Conservation (phyloP, 2,797 vertebrate species). For the Gobionotothen gibberifrons region DNA sequence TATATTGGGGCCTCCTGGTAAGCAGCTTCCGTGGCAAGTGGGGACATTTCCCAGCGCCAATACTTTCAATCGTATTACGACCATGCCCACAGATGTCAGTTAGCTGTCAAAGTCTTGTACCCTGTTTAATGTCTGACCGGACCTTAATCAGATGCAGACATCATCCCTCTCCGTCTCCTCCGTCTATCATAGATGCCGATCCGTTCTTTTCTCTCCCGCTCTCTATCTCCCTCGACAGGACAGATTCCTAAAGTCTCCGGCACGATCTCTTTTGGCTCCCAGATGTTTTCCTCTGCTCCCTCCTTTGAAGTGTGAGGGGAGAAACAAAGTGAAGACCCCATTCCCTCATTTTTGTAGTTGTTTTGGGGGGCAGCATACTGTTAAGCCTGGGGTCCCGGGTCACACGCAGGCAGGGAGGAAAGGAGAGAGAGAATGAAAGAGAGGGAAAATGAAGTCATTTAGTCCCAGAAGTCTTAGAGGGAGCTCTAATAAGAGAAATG, state of each 20-base stretch:
- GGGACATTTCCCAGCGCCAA: constrained; percentile 35
- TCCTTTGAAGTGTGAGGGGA: constrained; percentile 73
- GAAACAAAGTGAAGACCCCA: constrained; percentile 50
- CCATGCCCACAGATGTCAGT: constrained; percentile 56
- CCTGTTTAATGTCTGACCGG: constrained; percentile 60
- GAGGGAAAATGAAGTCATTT: constrained; percentile 66
- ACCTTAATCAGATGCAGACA: constrained; percentile 79
- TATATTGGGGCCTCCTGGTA: constrained; percentile 13
- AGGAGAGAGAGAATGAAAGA: constrained; percentile 40
- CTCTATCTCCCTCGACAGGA: constrained; percentile 49
- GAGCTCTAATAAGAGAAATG: constrained; percentile 71
- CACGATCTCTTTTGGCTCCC: constrained; percentile 72
- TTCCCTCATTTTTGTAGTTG: constrained; percentile 58
- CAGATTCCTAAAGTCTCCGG: constrained; percentile 58
- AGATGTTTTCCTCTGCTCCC: constrained; percentile 72
- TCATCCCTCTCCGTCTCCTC: constrained; percentile 58
- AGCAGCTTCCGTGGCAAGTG: constrained; percentile 31
- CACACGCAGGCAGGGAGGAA: constrained; percentile 63
- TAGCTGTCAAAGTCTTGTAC: constrained; percentile 55
- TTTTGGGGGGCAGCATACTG: constrained; percentile 45
- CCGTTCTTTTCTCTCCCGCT: constrained; percentile 57
- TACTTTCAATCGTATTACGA: constrained; percentile 38
- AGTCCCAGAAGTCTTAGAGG: constrained; percentile 58
- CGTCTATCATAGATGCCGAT: constrained; percentile 68
- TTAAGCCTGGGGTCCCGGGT: constrained; percentile 53